phyloP scores from a whole-genome alignment of 2,888 invertebrate species.

The Nomada fabriciana region DNA sequence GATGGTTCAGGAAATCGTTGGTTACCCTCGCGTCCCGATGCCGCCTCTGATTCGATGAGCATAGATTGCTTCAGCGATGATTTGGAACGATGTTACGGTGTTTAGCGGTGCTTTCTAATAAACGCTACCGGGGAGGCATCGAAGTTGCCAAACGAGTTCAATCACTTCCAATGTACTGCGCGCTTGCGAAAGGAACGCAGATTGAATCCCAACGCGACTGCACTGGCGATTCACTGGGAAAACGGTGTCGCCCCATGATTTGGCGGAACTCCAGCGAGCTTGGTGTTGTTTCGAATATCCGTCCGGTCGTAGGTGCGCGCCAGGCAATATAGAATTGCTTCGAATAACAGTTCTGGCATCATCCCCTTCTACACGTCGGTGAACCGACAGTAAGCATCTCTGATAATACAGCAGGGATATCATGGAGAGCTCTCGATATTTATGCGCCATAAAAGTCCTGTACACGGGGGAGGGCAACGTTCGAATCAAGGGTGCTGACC shows the following conservation, averaged over 20 bases:
- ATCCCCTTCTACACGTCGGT: slow-evolving; percentile 45
- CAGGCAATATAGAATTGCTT: slow-evolving; percentile 67
- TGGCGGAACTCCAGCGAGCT: slow-evolving; percentile 74
- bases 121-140: slow-evolving; percentile 20
- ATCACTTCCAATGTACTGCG: neutral
- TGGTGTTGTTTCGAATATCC: slow-evolving; percentile 59
- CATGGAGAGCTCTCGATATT: slow-evolving; percentile 83
- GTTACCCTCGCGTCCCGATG: slow-evolving; percentile 65
- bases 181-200: slow-evolving; percentile 41
- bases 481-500: slow-evolving; percentile 82
- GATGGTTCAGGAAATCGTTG: slow-evolving; percentile 70
- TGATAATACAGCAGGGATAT: slow-evolving; percentile 83
- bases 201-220: slow-evolving; percentile 66
- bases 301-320: slow-evolving; percentile 59
- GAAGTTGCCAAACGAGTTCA: slow-evolving; percentile 26
- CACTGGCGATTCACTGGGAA: slow-evolving; percentile 20
- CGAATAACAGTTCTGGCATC: slow-evolving; percentile 65
- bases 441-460: slow-evolving; percentile 84
- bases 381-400: slow-evolving; percentile 74
- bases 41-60: slow-evolving; percentile 3
- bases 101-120: neutral
- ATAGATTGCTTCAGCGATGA: slow-evolving; percentile 16
- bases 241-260: slow-evolving; percentile 55
- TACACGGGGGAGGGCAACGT: slow-evolving; percentile 75
- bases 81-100: slow-evolving; percentile 4